These are phyloP conservation scores for Centropristis striata DNA, from an alignment of 2,113 vertebrate genomes.

Conservation along the genomic window DNA sequence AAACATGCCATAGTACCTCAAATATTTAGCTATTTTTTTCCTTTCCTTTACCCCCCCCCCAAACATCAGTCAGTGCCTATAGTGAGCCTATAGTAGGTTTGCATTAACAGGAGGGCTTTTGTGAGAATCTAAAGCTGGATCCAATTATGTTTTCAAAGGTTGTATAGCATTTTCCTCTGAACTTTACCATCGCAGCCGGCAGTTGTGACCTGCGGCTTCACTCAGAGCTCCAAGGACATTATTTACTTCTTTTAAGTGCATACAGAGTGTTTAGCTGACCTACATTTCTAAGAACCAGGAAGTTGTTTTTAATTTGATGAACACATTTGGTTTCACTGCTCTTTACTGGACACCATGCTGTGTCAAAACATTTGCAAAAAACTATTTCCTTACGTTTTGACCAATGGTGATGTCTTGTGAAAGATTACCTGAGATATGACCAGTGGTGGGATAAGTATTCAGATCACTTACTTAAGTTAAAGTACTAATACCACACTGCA, in stretches of 20 bases:
- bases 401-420: background rate
- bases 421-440: background rate
- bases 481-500: too few relatives aligned
- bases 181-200: slow-evolving; percentile 31
- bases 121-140: slow-evolving; percentile 61
- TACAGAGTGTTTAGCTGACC: slow-evolving; percentile 12
- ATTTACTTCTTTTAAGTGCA: slow-evolving; percentile 49
- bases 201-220: slow-evolving; percentile 23
- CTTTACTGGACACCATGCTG: background rate
- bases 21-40: slow-evolving; percentile 47
- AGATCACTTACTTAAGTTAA: too few relatives aligned
- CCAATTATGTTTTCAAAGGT: slow-evolving; percentile 72
- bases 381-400: background rate
- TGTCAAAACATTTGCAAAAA: background rate
- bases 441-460: too few relatives aligned
- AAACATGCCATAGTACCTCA: slow-evolving; percentile 53
- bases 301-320: background rate
- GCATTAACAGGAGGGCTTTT: slow-evolving; percentile 55
- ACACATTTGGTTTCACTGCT: background rate
- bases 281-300: background rate
- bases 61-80: slow-evolving; percentile 42
- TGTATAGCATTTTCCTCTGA: slow-evolving; percentile 54
- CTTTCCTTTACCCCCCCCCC: background rate
- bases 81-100: slow-evolving; percentile 50
- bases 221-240: slow-evolving; percentile 25